Base-by-base conservation (phyloP, 2,797 vertebrate genomes). In the Gallinago nigripennis region DNA sequence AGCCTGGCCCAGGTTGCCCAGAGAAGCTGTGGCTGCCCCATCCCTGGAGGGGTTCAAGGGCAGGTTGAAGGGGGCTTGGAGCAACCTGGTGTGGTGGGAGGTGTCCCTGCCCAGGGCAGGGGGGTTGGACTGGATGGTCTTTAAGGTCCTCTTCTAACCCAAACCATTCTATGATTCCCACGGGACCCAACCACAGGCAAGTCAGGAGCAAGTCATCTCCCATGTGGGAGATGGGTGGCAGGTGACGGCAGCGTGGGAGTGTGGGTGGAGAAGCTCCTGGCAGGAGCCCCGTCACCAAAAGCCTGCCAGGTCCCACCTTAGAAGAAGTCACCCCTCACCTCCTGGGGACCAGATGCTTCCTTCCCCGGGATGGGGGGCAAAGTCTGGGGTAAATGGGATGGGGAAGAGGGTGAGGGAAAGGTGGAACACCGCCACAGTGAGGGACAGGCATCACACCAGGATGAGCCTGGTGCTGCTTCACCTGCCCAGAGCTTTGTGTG, bases 221-320 rank as follows among this genome's bases (percentile, higher is more conserved):
- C 0, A 1, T 27, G 61, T 6, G 6, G 70, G 16, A 75, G 70
- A 58, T 3, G 8, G 51, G 28, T 31, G 51, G 25, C 2, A 2
- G 28, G 68, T 82, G 82, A 91, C 1, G 0, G 63, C 3, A 3
- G 33, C 0, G 0, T 0, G 0, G 45, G 51, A 13, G 8, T 1
- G 8, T 4, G n/a, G 37, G 23, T 19, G 75, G 33, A 39, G 72
- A 78, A 81, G 41, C 51, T 92, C 41, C 50, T 37, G 37, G 33
- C 33, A 69, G 1, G 4, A 30, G 2, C 33, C 46, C 41, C 1
- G 5, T 39, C 71, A n/a, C 7, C 1, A 0, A 63, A 85, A 85
- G 24, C 71, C 31, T 2, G 2, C 46, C 3, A 11, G 35, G 33
- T 65, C 37, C 46, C 0, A 0, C 35, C 68, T 39, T 68, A 2